Percentiles rank a stretch among this genome's conserved stretches.
These are phyloP conservation scores for Malacosoma neustria DNA, from an alignment of 2,888 invertebrate species.

Conservation along the genomic window DNA sequence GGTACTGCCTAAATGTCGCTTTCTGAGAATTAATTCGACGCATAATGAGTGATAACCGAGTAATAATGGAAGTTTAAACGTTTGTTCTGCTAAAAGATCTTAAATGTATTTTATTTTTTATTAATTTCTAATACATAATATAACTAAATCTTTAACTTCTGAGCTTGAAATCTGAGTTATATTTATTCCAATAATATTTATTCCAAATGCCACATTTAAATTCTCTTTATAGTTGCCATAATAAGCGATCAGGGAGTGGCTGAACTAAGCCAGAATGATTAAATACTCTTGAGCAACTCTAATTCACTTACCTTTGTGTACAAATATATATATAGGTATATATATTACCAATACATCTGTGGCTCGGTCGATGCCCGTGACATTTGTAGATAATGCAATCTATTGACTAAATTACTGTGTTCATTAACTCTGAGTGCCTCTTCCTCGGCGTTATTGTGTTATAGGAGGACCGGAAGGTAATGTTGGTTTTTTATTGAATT, in stretches of 20 bases:
- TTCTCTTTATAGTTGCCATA: no score
- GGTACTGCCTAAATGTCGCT: neutral
- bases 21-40: neutral
- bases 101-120: no score
- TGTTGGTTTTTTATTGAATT: no score
- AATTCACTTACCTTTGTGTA: neutral
- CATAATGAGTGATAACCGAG: neutral
- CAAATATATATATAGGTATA: neutral
- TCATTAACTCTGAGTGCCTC: slow-evolving; percentile 3
- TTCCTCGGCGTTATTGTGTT: no score
- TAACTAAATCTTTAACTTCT: no score
- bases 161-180: no score
- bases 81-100: no score
- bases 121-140: no score
- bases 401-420: slow-evolving; percentile 4
- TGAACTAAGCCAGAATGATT: neutral
- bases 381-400: slow-evolving; percentile 6
- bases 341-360: neutral
- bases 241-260: neutral
- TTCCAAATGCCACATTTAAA: no score
- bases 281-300: neutral
- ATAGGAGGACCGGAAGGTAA: no score
- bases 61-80: no score
- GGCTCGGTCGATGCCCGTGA: slow-evolving; percentile 5
- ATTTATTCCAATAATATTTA: no score